These are phyloP conservation scores for Radopholus similis DNA, from an alignment of 1,140 invertebrate genomes.

Conservation along the genomic window DNA sequence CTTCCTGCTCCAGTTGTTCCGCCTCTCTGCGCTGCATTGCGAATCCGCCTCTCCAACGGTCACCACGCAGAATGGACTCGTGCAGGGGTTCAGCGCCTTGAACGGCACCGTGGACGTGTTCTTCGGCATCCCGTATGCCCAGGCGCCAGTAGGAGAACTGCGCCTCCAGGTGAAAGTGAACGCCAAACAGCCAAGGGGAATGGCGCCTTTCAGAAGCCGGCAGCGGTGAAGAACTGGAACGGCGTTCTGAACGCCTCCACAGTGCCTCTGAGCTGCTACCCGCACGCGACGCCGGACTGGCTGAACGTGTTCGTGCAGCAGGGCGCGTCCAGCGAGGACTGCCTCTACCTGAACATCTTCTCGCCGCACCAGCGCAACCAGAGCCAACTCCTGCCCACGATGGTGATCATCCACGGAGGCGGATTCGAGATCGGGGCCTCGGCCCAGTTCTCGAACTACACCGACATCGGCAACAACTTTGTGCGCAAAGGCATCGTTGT, in stretches of 20 bases:
- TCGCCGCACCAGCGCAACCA: slow-evolving; percentile 66
- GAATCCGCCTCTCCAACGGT: no score
- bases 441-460: slow-evolving; percentile 7
- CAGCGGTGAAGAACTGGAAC: slow-evolving; percentile 16
- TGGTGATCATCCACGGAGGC: slow-evolving; percentile 41
- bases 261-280: slow-evolving; percentile 11
- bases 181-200: no score
- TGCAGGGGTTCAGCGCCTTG: no score
- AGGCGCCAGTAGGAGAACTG: slow-evolving; percentile 1
- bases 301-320: slow-evolving; percentile 1
- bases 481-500: slow-evolving; percentile 39
- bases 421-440: slow-evolving; percentile 31
- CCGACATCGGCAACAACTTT: slow-evolving; percentile 36
- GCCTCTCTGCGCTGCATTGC: no score
- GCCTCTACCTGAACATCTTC: slow-evolving; percentile 91
- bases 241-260: slow-evolving; percentile 23
- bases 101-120: no score
- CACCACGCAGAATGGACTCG: no score
- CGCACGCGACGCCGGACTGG: slow-evolving; percentile 13
- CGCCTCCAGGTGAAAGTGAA: no score
- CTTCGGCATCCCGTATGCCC: slow-evolving; percentile 6
- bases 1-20: no score
- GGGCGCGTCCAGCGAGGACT: slow-evolving; percentile 76
- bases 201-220: slow-evolving; percentile 38
- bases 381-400: slow-evolving; percentile 16